These are phyloP conservation scores for Bufo gargarizans DNA, from an alignment of 2,113 vertebrate genomes.

Conservation along the genomic window DNA sequence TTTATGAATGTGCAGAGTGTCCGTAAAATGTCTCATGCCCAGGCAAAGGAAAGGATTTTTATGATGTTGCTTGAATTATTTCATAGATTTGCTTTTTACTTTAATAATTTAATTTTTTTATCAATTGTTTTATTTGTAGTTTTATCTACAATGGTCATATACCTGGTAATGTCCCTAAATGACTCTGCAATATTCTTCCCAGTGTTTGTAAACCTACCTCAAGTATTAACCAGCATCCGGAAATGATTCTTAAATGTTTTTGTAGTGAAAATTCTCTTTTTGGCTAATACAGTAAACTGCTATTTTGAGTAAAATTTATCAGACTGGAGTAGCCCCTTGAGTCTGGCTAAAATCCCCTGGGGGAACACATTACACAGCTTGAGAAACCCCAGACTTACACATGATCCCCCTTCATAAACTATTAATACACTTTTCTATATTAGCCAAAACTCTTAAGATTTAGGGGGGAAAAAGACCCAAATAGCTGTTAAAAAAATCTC, in stretches of 20 bases:
- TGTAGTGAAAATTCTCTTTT: slow-evolving; percentile 7
- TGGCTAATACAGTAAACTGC: slow-evolving; percentile 14
- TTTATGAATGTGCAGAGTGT: neutral
- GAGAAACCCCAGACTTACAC: slow-evolving; percentile 31
- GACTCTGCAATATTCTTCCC: neutral
- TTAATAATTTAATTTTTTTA: neutral
- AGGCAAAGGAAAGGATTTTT: neutral
- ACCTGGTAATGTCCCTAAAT: neutral
- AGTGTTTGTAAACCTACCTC: neutral
- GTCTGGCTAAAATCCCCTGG: slow-evolving; percentile 17
- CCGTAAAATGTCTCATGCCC: neutral
- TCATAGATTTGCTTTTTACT: neutral
- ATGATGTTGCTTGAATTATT: neutral
- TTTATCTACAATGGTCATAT: neutral
- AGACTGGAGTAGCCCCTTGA: slow-evolving; percentile 25
- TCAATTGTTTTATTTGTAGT: neutral
- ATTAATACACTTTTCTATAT: slow-evolving; percentile 24
- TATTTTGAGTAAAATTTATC: slow-evolving; percentile 27
- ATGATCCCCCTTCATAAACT: slow-evolving; percentile 19
- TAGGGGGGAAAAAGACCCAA: neutral
- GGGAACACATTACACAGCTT: slow-evolving; percentile 27
- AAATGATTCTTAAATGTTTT: neutral
- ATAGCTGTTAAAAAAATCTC: neutral
- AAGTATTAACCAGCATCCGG: neutral
- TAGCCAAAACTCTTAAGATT: slow-evolving; percentile 10